Conservation (phyloP, 2,888 invertebrate species). For the Pyrgus malvae region DNA sequence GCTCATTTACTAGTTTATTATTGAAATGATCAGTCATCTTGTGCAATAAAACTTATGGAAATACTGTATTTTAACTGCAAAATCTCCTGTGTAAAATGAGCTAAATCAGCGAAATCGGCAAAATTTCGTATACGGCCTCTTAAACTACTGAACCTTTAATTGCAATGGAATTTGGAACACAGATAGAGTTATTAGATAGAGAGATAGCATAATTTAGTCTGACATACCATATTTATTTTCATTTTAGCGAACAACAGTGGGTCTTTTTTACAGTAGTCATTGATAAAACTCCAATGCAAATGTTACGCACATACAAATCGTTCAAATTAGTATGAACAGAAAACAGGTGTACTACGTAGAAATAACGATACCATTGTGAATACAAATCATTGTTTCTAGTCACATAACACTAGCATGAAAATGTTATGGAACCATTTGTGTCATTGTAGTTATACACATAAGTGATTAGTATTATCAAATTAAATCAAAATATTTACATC, state of each 20-base stretch:
- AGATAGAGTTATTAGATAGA: no score
- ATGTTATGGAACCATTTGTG: conserved; percentile 27
- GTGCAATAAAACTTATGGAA: no score
- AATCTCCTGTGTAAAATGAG: no score
- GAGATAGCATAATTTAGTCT: background rate
- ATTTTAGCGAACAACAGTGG: no score
- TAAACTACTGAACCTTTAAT: no score
- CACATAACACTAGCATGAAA: conserved; percentile 17
- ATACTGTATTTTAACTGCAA: no score
- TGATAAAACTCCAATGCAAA: background rate
- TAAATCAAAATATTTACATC: background rate
- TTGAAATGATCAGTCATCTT: no score
- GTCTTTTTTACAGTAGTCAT: background rate
- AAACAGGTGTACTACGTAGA: conserved; percentile 16
- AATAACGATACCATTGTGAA: conserved; percentile 10
- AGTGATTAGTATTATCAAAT: background rate
- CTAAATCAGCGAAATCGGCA: no score
- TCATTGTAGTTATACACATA: background rate
- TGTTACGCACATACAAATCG: background rate
- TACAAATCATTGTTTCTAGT: conserved; percentile 21
- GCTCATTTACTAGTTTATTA: no score
- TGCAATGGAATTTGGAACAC: no score
- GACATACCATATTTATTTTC: background rate
- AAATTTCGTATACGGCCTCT: no score
- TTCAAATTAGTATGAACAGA: background rate